Percentiles rank a stretch among this genome's conserved stretches.
phyloP scores from a whole-genome alignment of 2,113 vertebrate species.

The Rostratula benghalensis region DNA sequence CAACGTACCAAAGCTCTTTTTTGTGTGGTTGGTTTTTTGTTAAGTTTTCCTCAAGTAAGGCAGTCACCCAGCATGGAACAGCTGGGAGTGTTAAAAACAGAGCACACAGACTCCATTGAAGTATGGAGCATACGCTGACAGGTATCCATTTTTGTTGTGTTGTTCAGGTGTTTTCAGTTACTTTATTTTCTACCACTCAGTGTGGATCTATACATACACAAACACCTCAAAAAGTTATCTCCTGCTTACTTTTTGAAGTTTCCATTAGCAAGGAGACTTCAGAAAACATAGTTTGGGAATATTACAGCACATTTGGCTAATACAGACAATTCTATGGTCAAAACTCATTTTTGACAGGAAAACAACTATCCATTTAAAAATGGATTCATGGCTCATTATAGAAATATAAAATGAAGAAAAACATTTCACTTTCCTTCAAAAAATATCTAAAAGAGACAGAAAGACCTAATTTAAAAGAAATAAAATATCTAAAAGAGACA shows the following conservation, averaged over 20 bases:
- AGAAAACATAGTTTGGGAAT: not conserved
- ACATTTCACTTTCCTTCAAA: not conserved
- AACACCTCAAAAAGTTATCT: not conserved
- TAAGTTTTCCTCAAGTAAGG: not conserved
- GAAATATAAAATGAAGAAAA: not conserved
- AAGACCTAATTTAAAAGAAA: not conserved
- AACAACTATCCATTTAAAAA: not conserved
- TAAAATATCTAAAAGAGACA: not conserved
- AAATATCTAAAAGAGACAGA: not conserved
- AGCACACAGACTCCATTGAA: not conserved
- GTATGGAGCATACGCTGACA: not conserved
- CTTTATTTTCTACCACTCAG: not conserved
- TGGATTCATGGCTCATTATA: not conserved
- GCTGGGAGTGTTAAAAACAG: not conserved
- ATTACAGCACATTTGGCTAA: not conserved
- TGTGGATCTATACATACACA: not conserved
- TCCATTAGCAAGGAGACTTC: not conserved
- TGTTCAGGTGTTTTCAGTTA: not conserved
- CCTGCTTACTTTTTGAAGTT: not conserved
- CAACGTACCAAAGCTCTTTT: not conserved
- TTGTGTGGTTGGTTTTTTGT: not conserved
- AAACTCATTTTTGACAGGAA: not conserved
- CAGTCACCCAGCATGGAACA: not conserved
- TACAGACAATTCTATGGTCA: not conserved
- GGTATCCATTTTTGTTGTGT: not conserved